phyloP scores from a whole-genome alignment of 2,797 vertebrate genomes.

The Heliangelus exortis region DNA sequence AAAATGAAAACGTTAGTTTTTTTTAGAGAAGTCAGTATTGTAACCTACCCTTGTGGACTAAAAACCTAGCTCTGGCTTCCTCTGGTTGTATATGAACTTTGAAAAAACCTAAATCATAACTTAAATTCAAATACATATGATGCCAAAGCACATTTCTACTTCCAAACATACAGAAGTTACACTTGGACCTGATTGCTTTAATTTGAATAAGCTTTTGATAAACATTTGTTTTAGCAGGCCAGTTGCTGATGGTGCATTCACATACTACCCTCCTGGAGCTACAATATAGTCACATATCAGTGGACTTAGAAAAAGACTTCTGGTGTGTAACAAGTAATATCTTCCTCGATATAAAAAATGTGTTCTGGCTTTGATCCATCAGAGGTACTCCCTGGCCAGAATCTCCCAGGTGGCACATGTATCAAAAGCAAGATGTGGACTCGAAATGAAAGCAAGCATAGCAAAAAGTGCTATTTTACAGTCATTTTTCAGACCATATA shows the following conservation, averaged over 20 bases:
- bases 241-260: background rate
- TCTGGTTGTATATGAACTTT: background rate
- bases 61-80: background rate
- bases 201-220: background rate
- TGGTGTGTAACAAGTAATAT: background rate
- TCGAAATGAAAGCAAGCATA: background rate
- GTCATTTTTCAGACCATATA: background rate
- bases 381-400: background rate
- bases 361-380: background rate
- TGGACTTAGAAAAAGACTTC: background rate
- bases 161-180: background rate
- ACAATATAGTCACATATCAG: background rate
- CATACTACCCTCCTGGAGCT: background rate
- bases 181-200: background rate
- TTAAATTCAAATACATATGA: background rate
- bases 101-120: background rate
- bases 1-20: background rate
- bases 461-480: background rate
- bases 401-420: background rate
- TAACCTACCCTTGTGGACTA: background rate
- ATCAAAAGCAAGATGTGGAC: background rate
- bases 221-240: background rate
- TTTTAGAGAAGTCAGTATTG: background rate
- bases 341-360: background rate
- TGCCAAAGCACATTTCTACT: background rate